Conservation (phyloP, 2,113 vertebrate genomes). For the Cinclus mexicanus region DNA sequence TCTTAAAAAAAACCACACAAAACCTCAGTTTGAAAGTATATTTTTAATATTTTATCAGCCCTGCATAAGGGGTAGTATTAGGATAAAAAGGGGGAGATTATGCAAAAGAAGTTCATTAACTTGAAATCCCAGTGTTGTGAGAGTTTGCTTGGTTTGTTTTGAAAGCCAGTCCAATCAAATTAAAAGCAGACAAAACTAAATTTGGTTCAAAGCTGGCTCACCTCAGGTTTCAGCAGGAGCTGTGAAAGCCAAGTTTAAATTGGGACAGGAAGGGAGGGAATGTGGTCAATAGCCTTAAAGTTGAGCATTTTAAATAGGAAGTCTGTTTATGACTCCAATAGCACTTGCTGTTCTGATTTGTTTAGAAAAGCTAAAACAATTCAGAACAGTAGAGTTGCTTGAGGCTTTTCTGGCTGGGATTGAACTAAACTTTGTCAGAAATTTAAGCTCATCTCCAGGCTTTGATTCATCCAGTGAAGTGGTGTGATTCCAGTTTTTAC, state of each 20-base stretch:
- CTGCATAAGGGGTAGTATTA: neutral
- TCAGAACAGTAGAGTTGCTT: constrained; percentile 37
- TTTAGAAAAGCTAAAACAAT: constrained; percentile 65
- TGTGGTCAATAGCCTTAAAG: constrained; percentile 68
- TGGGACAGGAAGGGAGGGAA: constrained; percentile 69
- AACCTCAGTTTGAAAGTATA: neutral
- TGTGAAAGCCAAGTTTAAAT: constrained; percentile 70
- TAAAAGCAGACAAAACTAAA: constrained; percentile 65
- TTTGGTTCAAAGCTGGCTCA: constrained; percentile 63
- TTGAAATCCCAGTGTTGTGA: neutral
- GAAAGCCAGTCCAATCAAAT: constrained; percentile 59
- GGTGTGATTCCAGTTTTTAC: neutral
- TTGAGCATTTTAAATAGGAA: constrained; percentile 68
- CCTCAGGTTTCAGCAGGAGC: constrained; percentile 49
- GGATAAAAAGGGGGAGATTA: neutral
- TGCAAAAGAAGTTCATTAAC: neutral
- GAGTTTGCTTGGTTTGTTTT: constrained; percentile 48
- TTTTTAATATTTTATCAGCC: neutral
- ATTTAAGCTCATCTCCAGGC: constrained; percentile 25
- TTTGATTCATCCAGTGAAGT: constrained; percentile 24
- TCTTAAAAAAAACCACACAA: neutral
- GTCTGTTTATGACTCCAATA: constrained; percentile 64
- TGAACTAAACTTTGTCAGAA: constrained; percentile 36
- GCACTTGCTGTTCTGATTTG: constrained; percentile 66
- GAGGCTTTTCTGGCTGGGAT: constrained; percentile 38